Conservation (phyloP, 2,888 invertebrate species). For the Hirudinaria manillensis region DNA sequence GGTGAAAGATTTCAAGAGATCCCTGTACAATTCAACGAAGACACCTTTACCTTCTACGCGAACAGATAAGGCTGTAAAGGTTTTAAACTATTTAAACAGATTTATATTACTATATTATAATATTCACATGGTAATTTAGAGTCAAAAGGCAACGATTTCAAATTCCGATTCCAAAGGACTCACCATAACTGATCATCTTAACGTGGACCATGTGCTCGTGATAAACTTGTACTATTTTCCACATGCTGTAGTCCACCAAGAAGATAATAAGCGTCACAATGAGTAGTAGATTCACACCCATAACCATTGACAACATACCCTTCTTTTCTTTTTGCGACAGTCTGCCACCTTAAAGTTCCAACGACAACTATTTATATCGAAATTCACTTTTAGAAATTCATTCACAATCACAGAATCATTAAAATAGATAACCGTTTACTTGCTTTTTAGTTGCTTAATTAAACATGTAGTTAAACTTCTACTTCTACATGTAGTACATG, state of each 20-base stretch:
- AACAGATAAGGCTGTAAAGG: conserved; percentile 5
- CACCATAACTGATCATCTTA: conserved; percentile 20
- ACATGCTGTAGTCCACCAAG: neutral
- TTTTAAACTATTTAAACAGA: neutral
- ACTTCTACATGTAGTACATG: too few relatives aligned
- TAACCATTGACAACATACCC: neutral
- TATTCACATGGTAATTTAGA: too few relatives aligned
- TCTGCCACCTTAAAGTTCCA: neutral
- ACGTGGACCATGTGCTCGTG: conserved; percentile 3
- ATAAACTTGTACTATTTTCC: neutral
- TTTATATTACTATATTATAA: too few relatives aligned
- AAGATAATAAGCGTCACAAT: conserved; percentile 9
- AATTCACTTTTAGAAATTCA: too few relatives aligned
- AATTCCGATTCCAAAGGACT: neutral
- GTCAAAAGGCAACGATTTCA: too few relatives aligned
- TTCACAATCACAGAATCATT: too few relatives aligned
- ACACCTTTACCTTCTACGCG: conserved; percentile 5
- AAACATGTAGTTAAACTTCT: too few relatives aligned
- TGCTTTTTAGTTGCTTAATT: too few relatives aligned
- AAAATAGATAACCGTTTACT: too few relatives aligned
- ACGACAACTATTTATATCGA: too few relatives aligned
- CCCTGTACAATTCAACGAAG: conserved; percentile 3
- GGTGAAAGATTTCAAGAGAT: conserved; percentile 9
- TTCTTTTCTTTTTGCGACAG: conserved; percentile 2
- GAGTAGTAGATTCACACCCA: conserved; percentile 2